Conservation (phyloP, 2,888 invertebrate genomes). For the Drosophila falleni region DNA sequence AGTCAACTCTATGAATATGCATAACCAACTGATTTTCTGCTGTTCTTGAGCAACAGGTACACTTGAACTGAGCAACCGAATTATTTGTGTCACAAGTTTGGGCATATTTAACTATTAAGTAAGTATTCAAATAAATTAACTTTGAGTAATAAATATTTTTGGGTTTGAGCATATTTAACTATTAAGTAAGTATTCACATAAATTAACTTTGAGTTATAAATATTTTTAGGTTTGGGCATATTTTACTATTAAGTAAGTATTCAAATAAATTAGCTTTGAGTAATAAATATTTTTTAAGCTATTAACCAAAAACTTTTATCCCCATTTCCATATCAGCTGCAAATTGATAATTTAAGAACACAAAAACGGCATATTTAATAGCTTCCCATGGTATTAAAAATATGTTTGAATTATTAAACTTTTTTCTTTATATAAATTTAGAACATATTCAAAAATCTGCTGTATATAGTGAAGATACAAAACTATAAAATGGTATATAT, state of each 20-base stretch:
- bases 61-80: neutral
- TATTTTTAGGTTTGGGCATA: neutral
- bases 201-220: neutral
- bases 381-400: no score
- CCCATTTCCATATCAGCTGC: no score
- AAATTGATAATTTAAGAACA: no score
- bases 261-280: neutral
- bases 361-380: no score
- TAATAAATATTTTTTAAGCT: no score
- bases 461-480: neutral
- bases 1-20: constrained; percentile 23
- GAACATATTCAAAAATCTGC: neutral
- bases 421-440: neutral
- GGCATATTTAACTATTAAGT: neutral
- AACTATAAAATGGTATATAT: neutral
- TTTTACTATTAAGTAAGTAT: neutral
- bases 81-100: neutral
- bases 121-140: neutral
- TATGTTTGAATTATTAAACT: neutral
- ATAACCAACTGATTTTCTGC: neutral
- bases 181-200: neutral
- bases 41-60: constrained; percentile 31
- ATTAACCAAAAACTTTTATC: no score
- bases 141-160: no score
- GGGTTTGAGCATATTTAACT: neutral